Base-by-base conservation (phyloP, 2,797 vertebrate genomes). In the Aselliscus stoliczkanus region DNA sequence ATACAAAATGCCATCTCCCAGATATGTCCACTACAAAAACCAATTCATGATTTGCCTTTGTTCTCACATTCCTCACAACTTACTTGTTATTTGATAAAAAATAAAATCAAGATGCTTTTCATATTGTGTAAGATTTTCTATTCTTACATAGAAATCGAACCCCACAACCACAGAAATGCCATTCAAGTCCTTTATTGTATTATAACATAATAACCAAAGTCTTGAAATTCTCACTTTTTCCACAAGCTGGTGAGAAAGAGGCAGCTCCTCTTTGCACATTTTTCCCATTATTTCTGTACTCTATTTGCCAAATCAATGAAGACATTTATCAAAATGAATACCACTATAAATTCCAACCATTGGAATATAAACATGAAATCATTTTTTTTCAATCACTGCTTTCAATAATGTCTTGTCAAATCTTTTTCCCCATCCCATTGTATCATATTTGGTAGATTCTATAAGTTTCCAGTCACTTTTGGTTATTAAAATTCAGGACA, bases 191-290 rank as follows among this genome's bases (percentile, higher is more conserved):
- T 17, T 93, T 31, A 73, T 56, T 88, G 44, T 75, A 73, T 56
- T 88, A 37, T 75, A 95, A 89, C 39, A 58, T 58, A 93, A 82
- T 67, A 76, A 60, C 60, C 31, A 87, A 82, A 54, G 44, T 83
- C 44, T 80, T 69, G 25, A 95, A 86, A 96, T 93, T 56, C 37
- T 47, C 90, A 86, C 64, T 58, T 85, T 86, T 94, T 93, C 65
- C 83, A 96, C 75, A 93, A 94, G 81, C 73, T 76, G 21, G 54
- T 64, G 11, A 90, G 77, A 54, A 60, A 60, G 12, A 88, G n/a
- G 70, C 42, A 21, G 44, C 58, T 5, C 23, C 27, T 82, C 39
- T 23, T 31, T 72, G 67, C 29, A 82, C 44, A 67, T 94, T 86
- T 86, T 64, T 84, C 27, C 62, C 21, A 13, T 72, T 64, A 90